Conservation (phyloP, 2,888 invertebrate species). For the Cosmia pyralina region DNA sequence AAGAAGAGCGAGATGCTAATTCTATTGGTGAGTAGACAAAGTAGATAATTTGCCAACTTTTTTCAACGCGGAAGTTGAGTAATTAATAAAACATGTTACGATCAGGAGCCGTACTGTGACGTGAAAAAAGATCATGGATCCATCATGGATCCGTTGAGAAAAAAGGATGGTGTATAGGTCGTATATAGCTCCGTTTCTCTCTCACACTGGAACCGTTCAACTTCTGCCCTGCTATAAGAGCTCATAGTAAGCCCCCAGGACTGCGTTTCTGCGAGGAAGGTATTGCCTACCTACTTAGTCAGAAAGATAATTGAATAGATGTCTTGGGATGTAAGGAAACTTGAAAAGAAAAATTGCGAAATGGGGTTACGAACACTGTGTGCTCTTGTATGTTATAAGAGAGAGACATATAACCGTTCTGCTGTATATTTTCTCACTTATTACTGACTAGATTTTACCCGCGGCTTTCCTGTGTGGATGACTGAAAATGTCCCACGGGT, state of each 20-base stretch:
- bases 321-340: neutral
- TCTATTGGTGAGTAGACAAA: neutral
- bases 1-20: neutral
- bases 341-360: neutral
- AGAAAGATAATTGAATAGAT: neutral
- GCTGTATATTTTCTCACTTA: neutral
- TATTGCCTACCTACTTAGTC: too few relatives aligned
- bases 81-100: neutral
- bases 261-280: neutral
- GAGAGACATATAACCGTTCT: neutral
- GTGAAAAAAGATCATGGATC: too few relatives aligned
- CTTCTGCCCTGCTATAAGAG: too few relatives aligned
- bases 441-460: neutral
- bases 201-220: too few relatives aligned
- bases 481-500: too few relatives aligned
- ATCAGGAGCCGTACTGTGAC: too few relatives aligned
- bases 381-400: neutral
- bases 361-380: neutral
- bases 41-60: neutral
- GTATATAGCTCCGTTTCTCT: too few relatives aligned
- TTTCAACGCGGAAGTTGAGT: neutral
- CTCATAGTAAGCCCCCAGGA: too few relatives aligned
- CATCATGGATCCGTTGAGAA: too few relatives aligned
- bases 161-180: too few relatives aligned
- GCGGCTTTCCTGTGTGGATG: too few relatives aligned